Conservation (phyloP, 1,140 invertebrate species). For the Drosophila willistoni region DNA sequence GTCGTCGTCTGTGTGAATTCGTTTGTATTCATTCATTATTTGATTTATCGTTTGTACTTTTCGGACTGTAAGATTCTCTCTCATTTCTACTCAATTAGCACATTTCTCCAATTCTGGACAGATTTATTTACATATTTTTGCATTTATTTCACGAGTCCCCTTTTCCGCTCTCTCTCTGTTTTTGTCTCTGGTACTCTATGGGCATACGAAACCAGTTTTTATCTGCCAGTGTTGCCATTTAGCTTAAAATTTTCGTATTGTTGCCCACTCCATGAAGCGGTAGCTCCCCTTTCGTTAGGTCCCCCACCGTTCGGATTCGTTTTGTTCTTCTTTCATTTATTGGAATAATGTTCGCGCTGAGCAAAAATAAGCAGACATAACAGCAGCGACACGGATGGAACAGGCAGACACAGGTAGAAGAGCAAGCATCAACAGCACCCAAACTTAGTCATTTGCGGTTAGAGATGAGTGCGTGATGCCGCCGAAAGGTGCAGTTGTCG, state of each 20-base stretch:
- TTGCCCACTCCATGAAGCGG: conserved; percentile 3
- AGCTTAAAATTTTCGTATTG: conserved; percentile 50
- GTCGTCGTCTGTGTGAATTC: conserved; percentile 13
- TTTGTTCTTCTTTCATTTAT: conserved; percentile 9
- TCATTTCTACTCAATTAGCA: conserved; percentile 57
- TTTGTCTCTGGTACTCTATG: conserved; percentile 22
- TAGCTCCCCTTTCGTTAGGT: conserved; percentile 2
- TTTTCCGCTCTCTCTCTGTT: neutral
- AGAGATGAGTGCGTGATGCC: conserved; percentile 22
- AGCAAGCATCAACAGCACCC: conserved; percentile 30
- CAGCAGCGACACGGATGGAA: conserved; percentile 1
- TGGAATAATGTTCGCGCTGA: conserved; percentile 3
- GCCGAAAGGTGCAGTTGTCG: neutral
- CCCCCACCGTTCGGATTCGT: conserved; percentile 14
- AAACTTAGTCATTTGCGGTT: conserved; percentile 30
- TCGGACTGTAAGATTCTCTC: conserved; percentile 35
- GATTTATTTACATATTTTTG: conserved; percentile 50
- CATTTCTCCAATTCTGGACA: conserved; percentile 35
- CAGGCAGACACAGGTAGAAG: conserved; percentile 6
- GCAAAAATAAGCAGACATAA: conserved; percentile 3
- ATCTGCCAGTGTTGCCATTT: conserved; percentile 68
- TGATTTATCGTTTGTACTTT: conserved; percentile 68
- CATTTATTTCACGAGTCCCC: conserved; percentile 25
- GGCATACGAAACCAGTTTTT: conserved; percentile 56
- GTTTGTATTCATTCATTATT: conserved; percentile 63